Base-by-base conservation (phyloP, 1,140 invertebrate genomes). In the Diorhabda elongata region DNA sequence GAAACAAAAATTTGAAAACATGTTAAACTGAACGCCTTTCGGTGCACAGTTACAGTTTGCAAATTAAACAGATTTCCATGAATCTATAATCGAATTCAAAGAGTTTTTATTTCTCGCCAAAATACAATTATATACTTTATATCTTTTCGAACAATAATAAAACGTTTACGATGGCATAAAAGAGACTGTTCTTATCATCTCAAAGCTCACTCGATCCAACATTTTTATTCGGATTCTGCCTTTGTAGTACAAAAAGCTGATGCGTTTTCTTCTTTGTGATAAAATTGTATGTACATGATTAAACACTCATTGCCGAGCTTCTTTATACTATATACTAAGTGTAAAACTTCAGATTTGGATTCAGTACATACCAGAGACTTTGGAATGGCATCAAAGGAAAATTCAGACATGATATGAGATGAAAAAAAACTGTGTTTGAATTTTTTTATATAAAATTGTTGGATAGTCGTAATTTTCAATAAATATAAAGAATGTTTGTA, bases 171-270 rank as follows among this genome's bases (percentile, higher is more conserved):
- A 43, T 43, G 59, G 26, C 26, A 61, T 61, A 61, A 61, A 61
- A 61, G 42, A 42, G 42, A 8, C 26, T n/a, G 59, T 61, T 43
- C 59, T 61, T 61, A 61, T 61, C 59, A 61, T 61, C 42, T 42
- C 42, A 43, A 42, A 61, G 59, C 59, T 61, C 59, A 61, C 59
- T 61, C 26, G 26, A 61, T 42, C 9, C 42, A 9, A 43, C 26
- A 61, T 61, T 61, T 61, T 61, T 61, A 61, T 61, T 61, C 26
- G 59, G 42, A 3, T 52, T 52, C 41, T 61, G 8, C 59, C 59
- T 61, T 61, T 61, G 59, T 61, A 61, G 59, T 61, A 61, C n/a
- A n/a, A 52, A 61, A 61, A 61, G 59, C 59, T 61, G 59, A 9
- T 41, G 59, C 47, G 47, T 52, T 52, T 52, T 52, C 42, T 61